Conservation (phyloP, 1,140 invertebrate species). For the Trypoxylus dichotomus region DNA sequence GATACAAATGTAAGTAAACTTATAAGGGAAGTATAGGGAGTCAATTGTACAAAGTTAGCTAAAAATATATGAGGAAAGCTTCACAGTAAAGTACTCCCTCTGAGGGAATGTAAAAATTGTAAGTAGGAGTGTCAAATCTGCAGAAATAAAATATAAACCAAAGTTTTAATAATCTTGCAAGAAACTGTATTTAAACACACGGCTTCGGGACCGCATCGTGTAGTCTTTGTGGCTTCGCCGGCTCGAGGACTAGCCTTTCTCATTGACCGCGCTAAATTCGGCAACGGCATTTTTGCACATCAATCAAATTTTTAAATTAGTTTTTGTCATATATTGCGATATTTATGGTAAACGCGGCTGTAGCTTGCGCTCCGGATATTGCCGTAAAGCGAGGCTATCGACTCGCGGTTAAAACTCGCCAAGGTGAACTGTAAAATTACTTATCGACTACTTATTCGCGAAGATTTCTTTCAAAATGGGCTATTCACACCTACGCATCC, state of each 20-base stretch:
- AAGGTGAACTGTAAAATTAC: constrained; percentile 6
- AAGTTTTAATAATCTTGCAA: too few relatives aligned
- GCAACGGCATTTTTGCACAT: constrained; percentile 16
- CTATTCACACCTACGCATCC: too few relatives aligned
- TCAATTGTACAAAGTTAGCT: too few relatives aligned
- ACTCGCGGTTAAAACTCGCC: neutral
- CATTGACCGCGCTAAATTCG: constrained; percentile 17
- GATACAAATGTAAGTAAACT: too few relatives aligned
- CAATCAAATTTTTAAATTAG: constrained; percentile 25
- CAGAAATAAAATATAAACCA: too few relatives aligned
- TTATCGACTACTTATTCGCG: neutral
- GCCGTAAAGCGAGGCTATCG: neutral
- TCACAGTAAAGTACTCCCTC: too few relatives aligned
- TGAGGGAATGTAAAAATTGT: too few relatives aligned
- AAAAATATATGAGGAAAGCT: too few relatives aligned
- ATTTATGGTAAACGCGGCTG: constrained; percentile 8
- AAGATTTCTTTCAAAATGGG: neutral
- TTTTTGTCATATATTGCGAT: constrained; percentile 15
- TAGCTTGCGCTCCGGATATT: neutral
- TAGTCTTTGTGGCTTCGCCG: neutral
- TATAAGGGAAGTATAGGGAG: too few relatives aligned
- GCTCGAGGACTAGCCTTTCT: neutral
- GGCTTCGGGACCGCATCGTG: neutral
- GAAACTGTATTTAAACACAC: neutral
- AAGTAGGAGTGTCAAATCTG: too few relatives aligned